phyloP scores from a whole-genome alignment of 2,888 invertebrate genomes.

The Exephanes ischioxanthus region DNA sequence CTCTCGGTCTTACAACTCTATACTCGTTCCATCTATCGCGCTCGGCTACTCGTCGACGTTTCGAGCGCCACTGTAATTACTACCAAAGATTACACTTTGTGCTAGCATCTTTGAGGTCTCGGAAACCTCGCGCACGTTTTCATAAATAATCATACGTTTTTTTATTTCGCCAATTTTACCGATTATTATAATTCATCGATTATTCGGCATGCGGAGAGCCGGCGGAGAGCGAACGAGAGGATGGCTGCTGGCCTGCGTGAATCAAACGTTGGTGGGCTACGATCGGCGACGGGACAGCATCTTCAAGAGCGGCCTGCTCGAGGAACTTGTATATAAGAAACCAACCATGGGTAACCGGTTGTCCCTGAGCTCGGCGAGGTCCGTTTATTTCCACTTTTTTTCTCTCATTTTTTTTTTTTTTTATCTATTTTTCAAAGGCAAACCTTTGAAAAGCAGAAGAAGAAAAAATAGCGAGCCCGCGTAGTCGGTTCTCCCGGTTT shows the following conservation, averaged over 20 bases:
- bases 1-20: background rate
- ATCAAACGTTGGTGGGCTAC: background rate
- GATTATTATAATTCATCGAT: background rate
- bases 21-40: background rate
- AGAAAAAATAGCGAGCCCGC: slow-evolving; percentile 26
- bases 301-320: slow-evolving; percentile 74
- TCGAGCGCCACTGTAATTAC: background rate
- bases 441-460: slow-evolving; percentile 75
- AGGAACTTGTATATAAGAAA: slow-evolving; percentile 83
- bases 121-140: background rate
- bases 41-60: background rate
- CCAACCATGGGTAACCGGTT: slow-evolving; percentile 83
- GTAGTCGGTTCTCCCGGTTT: slow-evolving; percentile 40
- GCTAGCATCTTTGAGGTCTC: too few species aligned
- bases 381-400: slow-evolving; percentile 84
- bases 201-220: background rate
- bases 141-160: background rate
- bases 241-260: background rate
- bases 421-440: slow-evolving; percentile 81
- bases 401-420: background rate
- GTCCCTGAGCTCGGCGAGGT: slow-evolving; percentile 83
- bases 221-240: background rate
- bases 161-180: background rate
- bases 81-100: background rate
- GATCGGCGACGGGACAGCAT: slow-evolving; percentile 61